Base-by-base conservation (phyloP, 1,140 invertebrate genomes). In the Ruditapes philippinarum region DNA sequence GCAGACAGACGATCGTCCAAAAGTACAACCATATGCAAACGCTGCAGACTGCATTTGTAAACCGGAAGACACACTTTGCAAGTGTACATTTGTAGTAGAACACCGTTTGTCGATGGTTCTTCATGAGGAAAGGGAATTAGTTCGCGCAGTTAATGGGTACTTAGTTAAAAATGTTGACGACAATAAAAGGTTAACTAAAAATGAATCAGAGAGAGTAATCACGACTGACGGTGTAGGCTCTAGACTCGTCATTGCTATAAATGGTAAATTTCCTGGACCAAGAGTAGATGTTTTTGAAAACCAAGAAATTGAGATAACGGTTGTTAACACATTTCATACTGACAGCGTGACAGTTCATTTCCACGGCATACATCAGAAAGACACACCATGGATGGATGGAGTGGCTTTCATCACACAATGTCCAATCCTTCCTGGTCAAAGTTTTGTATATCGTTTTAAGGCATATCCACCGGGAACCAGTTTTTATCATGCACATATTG, bases 361-460 rank as follows among this genome's bases (percentile, higher is more conserved):
- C 98, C 97, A 98, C 79, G 98, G 98, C 57, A 97, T 98, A 74
- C 97, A 97, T 95, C 98, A 98, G 96, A 96, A 97, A 51, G 97
- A 97, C 57, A 97, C 97, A 4, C 98, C 98, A 92, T 98, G 98
- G 95, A 98, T 98, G 95, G 98, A 99, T 94, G 98, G 98, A 57
- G 98, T 98, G 49, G 98, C 98, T 12, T 98, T 97, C 88, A 97
- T 99, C 17, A 98, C 98, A 0, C 98, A 99, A 95, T 99, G 98
- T 95, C 98, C 98, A 11, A 98, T 99, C 92, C 96, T 97, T 82
- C 97, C 98, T 94, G 97, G 97, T 93, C 97, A 98, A 92, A 97
- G 97, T 0, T 99, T 98, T 96, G 97, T 98, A 91, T 98, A 98
- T 42, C 73, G 42, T 36, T 98, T 95, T 49, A 73, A 86, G 38